Evolutionary conservation across 2,797 vertebrate genomes (phyloP).

Genomic region (Taeniopygia guttata): DNA sequence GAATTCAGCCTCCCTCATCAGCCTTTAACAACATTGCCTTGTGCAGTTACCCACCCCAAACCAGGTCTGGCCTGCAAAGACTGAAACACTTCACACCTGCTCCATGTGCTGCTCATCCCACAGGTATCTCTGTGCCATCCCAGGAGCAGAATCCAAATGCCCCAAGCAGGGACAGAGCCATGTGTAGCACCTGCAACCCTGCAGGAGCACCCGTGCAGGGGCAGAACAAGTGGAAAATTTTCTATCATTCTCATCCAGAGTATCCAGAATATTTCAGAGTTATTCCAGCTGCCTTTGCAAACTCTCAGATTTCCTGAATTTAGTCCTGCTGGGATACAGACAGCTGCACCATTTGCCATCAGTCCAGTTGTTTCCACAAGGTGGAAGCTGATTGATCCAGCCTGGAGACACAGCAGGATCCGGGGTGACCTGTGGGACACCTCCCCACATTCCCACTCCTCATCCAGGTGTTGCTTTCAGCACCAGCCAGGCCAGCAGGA

Average conservation of each 20-base stretch:
- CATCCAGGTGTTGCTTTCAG: background rate
- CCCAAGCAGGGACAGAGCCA: background rate
- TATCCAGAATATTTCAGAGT: background rate
- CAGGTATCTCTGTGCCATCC: background rate
- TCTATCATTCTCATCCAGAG: background rate
- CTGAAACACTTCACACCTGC: background rate
- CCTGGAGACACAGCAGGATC: background rate
- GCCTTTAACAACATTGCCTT: background rate
- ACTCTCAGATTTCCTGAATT: background rate
- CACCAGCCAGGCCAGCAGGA: background rate
- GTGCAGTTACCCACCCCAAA: background rate
- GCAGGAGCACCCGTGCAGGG: accelerated
- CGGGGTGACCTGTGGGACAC: background rate
- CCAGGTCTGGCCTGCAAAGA: background rate
- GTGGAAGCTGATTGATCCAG: background rate
- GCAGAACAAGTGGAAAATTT: background rate
- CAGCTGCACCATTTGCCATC: background rate
- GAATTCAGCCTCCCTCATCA: background rate
- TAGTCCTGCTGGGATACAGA: background rate
- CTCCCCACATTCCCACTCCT: accelerated
- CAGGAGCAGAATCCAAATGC: background rate
- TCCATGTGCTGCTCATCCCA: background rate
- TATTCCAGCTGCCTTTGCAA: background rate
- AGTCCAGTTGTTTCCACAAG: background rate
- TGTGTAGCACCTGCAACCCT: accelerated